Conservation (phyloP, 2,113 vertebrate species). For the Pitta sordida region DNA sequence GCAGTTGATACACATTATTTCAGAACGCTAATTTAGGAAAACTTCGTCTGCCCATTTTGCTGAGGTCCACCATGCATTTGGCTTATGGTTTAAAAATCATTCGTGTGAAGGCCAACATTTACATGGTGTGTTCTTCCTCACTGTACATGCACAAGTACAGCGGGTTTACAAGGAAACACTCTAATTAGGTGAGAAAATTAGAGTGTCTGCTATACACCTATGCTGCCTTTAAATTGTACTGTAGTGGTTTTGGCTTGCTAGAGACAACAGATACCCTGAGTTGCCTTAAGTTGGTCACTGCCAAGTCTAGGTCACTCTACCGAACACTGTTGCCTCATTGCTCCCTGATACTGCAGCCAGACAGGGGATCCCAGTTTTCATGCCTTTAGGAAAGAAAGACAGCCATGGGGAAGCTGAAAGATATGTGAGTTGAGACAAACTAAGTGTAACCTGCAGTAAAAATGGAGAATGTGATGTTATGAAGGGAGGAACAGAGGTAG, state of each 20-base stretch:
- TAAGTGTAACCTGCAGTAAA: background rate
- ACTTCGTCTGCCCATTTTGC: background rate
- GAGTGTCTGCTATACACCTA: background rate
- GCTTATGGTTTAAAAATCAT: background rate
- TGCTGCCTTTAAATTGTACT: background rate
- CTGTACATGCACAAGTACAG: accelerated
- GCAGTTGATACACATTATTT: background rate
- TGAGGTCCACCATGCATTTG: background rate
- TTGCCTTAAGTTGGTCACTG: background rate
- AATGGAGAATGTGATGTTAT: background rate
- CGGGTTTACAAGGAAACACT: background rate
- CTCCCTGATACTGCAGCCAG: background rate
- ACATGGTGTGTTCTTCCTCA: background rate
- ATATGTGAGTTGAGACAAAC: background rate
- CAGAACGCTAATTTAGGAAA: background rate
- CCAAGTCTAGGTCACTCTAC: background rate
- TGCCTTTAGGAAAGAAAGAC: background rate
- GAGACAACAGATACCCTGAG: background rate
- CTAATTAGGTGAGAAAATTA: background rate
- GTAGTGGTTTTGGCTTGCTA: background rate
- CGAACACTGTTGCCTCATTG: background rate
- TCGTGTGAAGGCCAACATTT: background rate
- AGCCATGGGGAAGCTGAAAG: background rate
- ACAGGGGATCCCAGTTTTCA: background rate
- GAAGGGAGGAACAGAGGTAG: background rate